Conservation (phyloP, 2,888 invertebrate genomes). For the Micoletzkya japonica region DNA sequence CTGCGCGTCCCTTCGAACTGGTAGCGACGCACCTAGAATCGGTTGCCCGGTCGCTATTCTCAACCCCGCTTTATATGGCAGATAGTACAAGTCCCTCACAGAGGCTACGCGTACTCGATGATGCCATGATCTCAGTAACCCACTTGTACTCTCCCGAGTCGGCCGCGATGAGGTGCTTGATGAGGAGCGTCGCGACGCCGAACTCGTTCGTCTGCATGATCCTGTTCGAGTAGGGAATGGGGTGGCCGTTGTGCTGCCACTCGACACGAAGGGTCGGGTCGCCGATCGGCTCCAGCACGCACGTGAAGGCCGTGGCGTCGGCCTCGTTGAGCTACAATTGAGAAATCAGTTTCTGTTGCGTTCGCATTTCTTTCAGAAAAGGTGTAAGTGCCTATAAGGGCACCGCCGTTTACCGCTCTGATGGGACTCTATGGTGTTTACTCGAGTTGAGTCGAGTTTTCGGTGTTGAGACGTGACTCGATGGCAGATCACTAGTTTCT, state of each 20-base stretch:
- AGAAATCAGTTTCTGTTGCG: conserved; percentile 1
- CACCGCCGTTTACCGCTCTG: no score
- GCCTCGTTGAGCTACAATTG: conserved; percentile 71
- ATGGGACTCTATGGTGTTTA: no score
- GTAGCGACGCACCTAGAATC: conserved; percentile 65
- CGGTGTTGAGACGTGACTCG: no score
- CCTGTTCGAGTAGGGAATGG: conserved; percentile 69
- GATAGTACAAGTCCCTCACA: neutral
- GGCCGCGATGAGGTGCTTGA: conserved; percentile 88
- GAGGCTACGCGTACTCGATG: no score
- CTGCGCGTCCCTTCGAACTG: conserved; percentile 66
- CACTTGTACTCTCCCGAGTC: conserved; percentile 85
- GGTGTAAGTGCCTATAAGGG: no score
- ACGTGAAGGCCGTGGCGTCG: conserved; percentile 86
- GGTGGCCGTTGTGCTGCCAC: conserved; percentile 87
- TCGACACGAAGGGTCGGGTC: conserved; percentile 89
- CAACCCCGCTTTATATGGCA: neutral
- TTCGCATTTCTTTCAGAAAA: no score
- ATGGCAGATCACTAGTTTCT: no score
- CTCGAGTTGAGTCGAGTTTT: no score
- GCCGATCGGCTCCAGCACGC: conserved; percentile 82
- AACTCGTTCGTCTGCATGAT: conserved; percentile 79
- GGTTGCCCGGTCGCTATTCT: neutral
- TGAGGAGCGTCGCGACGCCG: conserved; percentile 93
- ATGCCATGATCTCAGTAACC: neutral